Base-by-base conservation (phyloP, 2,113 vertebrate species). In the Phycodurus eques region DNA sequence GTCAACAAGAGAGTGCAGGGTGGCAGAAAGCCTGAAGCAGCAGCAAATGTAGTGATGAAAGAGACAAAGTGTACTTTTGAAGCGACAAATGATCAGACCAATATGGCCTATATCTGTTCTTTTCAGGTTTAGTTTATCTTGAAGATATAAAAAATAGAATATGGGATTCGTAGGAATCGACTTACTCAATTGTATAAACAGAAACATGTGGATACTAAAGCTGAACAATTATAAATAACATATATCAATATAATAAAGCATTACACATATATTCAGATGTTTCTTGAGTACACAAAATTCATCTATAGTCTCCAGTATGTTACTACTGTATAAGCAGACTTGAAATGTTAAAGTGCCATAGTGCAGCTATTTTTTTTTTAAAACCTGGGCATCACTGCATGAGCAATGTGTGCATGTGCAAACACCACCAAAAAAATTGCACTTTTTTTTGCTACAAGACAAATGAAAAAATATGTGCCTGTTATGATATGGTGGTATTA, bases 1-100 rank as follows among this genome's bases (percentile, higher is more conserved):
- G 76, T 85, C 72, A 71, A 61, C 70, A 70, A 73, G 74, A 62
- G 75, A 80, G 19, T 71, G 71, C 51, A 53, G 51, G 51, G 19
- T n/a, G 51, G 68, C 66, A 12, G 27, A 14, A 54, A 75, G 70
- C 75, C 33, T 42, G 15, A 62, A 62, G 59, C 64, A 76, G 67
- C 22, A 63, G 66, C 66, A 73, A 74, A 65, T 49, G 44, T 56
- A 39, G 66, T 61, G 56, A 75, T 68, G 39, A 69, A 80, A 74
- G 53, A 76, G 68, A 67, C 68, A 56, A 22, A 54, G 20, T 54
- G 20, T 22, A 11, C 20, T 54, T 54, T 22, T 54, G 64, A 78
- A 72, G 44, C 51, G 47, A 51, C 49, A 11, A 42, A 33, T 11
- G 5, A 42, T 42, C 8, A 42, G 8, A 42, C 61, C 61, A 42